Conservation (phyloP, 92 coral and sea anemone genomes). For the Palythoa grandis region DNA sequence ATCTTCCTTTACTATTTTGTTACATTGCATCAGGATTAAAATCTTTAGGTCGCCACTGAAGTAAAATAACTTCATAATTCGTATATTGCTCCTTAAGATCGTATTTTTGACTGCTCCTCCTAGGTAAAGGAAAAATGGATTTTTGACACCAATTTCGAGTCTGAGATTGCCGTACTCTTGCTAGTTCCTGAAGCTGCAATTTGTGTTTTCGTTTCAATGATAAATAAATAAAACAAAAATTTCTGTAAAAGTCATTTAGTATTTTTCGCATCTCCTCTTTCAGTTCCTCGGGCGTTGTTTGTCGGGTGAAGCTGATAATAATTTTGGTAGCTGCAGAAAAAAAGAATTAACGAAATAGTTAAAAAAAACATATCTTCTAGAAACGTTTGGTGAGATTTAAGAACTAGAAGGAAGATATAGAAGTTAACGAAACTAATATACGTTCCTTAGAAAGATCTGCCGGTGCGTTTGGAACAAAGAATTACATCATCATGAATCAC, state of each 20-base stretch:
- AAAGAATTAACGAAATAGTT: not conserved
- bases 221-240: conserved; percentile 5
- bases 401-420: not conserved
- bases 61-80: not conserved
- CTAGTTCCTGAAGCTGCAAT: conserved; percentile 23
- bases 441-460: too few species aligned
- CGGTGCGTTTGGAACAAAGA: too few species aligned
- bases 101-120: not conserved
- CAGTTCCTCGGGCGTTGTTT: conserved; percentile 14
- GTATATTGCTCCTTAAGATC: not conserved
- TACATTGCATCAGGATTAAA: conserved; percentile 5
- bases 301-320: conserved; percentile 22
- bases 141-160: not conserved
- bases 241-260: conserved; percentile 22
- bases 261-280: conserved; percentile 28
- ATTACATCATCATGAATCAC: too few species aligned
- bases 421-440: too few species aligned
- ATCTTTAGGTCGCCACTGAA: not conserved
- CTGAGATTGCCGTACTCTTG: conserved; percentile 10
- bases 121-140: not conserved
- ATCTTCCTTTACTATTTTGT: not conserved
- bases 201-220: conserved; percentile 23
- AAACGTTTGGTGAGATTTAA: not conserved
- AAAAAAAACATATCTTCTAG: not conserved
- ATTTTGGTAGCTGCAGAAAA: conserved; percentile 23